Evolutionary conservation across 2,888 invertebrate genomes (phyloP), one percentile per base, ranked within the genome.

Genomic region (Phytoseiulus persimilis): DNA sequence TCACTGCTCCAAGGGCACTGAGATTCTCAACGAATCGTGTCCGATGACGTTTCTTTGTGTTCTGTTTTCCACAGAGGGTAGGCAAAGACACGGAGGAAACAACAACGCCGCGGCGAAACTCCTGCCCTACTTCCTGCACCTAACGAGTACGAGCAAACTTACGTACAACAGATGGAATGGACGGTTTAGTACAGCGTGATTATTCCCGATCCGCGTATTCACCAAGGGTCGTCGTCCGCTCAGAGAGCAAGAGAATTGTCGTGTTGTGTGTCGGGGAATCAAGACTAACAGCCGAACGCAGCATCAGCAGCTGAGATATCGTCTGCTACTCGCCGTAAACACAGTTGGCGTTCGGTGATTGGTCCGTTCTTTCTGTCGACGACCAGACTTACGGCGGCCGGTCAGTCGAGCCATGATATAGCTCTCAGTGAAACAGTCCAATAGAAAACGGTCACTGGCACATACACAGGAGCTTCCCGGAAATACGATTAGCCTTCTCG

Each of bases 331-430:
- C 5, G 28, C 32, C 87, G 87, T 87, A 87, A 87, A 87, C 87
- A 87, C 87, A 87, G 87, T 87, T 87, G 87, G 87, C 87, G 33
- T 33, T 39, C 45, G 87, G 87, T 33, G 87, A 87, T 87, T 87
- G 87, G 87, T 32, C 87, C 65, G 65, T 65, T 11, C 65, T 3
- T 18, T 65, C 65, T 14, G 65, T 28, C 23, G 46, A 46, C 46
- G 14, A 14, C 9, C 46, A 14, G 9, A 46, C 46, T 6, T 6
- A 39, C 39, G 39, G 39, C 39, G 5, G 39, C 39, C 39, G 39
- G 9, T 3, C 5, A 9, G 9, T 39, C 39, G 39, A 6, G 39
- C n/a, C n/a, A 39, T 9, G 39, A 39, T 39, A 39, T 39, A 39
- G n/a, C n/a, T n/a, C n/a, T n/a, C n/a, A n/a, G n/a, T n/a, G n/a